Percentiles rank a stretch among this genome's conserved stretches.
These are phyloP conservation scores for Rana temporaria DNA, from an alignment of 2,113 vertebrate genomes.

Conservation along the genomic window DNA sequence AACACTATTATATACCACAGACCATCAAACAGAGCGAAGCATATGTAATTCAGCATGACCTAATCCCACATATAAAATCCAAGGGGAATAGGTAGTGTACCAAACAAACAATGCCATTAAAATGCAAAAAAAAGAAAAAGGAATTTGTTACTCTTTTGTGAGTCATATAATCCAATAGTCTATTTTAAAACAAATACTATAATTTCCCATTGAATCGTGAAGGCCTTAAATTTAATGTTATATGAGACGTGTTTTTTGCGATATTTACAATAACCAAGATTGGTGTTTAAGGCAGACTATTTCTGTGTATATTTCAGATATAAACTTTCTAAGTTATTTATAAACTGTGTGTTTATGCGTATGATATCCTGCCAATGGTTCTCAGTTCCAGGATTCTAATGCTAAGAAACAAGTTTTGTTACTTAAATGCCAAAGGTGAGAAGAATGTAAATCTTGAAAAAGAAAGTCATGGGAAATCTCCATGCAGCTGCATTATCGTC, in stretches of 20 bases:
- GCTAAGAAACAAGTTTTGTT: constrained; percentile 54
- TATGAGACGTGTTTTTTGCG: constrained; percentile 36
- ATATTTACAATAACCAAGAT: constrained; percentile 53
- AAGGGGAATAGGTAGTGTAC: constrained; percentile 47
- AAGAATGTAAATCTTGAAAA: constrained; percentile 56
- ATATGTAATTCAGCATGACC: constrained; percentile 52
- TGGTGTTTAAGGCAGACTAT: constrained; percentile 43
- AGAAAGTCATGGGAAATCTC: constrained; percentile 56
- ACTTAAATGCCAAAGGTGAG: constrained; percentile 58
- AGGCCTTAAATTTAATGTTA: constrained; percentile 42
- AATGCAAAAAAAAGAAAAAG: constrained; percentile 29
- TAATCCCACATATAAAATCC: constrained; percentile 45
- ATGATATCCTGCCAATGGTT: constrained; percentile 55
- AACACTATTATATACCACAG: constrained; percentile 46
- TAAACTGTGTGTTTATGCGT: constrained; percentile 55
- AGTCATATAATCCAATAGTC: constrained; percentile 46
- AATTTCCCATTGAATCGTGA: constrained; percentile 44
- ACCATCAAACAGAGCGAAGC: constrained; percentile 38
- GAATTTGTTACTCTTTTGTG: constrained; percentile 52
- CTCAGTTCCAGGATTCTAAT: constrained; percentile 50
- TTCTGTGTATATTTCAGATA: constrained; percentile 55
- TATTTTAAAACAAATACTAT: constrained; percentile 54
- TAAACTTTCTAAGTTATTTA: constrained; percentile 58
- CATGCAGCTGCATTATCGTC: constrained; percentile 37
- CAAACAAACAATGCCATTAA: constrained; percentile 54